phyloP scores from a whole-genome alignment of 2,113 vertebrate genomes.

The Cathartes aura region DNA sequence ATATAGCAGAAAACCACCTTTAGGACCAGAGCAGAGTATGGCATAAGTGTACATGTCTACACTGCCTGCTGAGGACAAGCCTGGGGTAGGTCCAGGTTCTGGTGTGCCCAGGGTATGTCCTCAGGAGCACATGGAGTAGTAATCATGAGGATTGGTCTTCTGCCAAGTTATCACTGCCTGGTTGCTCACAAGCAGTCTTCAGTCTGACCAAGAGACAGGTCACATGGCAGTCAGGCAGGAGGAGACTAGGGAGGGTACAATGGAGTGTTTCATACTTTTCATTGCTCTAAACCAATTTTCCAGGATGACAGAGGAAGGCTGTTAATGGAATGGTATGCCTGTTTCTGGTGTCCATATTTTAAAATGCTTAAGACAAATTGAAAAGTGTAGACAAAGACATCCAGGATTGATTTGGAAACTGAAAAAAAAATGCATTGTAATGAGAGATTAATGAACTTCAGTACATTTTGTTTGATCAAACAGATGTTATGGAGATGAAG shows the following conservation, averaged over 20 bases:
- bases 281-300: neutral
- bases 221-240: neutral
- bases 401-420: neutral
- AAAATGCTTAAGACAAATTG: neutral
- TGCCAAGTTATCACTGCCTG: neutral
- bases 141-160: neutral
- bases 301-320: neutral
- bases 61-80: neutral
- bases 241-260: neutral
- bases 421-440: neutral
- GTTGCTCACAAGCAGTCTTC: neutral
- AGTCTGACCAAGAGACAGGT: neutral
- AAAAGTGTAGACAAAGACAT: neutral
- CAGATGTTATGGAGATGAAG: neutral
- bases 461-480: neutral
- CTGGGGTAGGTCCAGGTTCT: neutral
- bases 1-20: neutral
- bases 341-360: neutral
- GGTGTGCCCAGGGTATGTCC: neutral
- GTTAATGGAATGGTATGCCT: neutral
- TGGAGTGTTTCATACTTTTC: neutral
- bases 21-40: neutral
- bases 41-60: fast-evolving
- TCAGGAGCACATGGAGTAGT: neutral
- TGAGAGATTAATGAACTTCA: neutral